Conservation (phyloP, 2,888 invertebrate species). For the Chirona hameri region DNA sequence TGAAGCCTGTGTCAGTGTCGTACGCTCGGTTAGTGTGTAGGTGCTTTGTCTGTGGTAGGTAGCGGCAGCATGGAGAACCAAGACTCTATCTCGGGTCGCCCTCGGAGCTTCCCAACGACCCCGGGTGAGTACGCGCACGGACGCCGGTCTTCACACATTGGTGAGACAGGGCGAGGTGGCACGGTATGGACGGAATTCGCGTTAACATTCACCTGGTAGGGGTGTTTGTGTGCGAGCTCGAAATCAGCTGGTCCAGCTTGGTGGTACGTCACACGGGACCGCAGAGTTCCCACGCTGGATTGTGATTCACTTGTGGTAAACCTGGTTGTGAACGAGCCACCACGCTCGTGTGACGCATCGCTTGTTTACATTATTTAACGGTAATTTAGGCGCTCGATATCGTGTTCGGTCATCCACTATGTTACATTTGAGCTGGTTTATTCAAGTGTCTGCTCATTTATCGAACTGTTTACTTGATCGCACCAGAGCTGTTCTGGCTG, state of each 20-base stretch:
- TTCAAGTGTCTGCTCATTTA: too few species aligned
- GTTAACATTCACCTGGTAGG: neutral
- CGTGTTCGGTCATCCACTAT: neutral
- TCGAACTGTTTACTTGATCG: too few species aligned
- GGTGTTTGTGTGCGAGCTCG: neutral
- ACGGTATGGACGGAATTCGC: neutral
- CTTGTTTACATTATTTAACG: neutral
- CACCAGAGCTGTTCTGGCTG: too few species aligned
- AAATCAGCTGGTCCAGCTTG: neutral
- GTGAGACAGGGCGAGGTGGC: too few species aligned
- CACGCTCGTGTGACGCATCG: too few species aligned
- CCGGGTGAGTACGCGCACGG: neutral
- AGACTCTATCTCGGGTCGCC: conserved; percentile 22
- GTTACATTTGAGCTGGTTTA: neutral
- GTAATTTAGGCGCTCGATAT: neutral
- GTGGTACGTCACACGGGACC: too few species aligned
- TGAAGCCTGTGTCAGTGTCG: neutral
- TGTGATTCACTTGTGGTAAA: too few species aligned
- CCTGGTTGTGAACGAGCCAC: too few species aligned
- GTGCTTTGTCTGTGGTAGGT: neutral
- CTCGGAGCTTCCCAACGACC: conserved; percentile 4
- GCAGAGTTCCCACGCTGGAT: too few species aligned
- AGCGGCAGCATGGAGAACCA: neutral
- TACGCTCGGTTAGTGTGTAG: neutral
- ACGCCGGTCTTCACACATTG: neutral